Conservation (phyloP, 2,113 vertebrate species). For the Ctenomys sociabilis region DNA sequence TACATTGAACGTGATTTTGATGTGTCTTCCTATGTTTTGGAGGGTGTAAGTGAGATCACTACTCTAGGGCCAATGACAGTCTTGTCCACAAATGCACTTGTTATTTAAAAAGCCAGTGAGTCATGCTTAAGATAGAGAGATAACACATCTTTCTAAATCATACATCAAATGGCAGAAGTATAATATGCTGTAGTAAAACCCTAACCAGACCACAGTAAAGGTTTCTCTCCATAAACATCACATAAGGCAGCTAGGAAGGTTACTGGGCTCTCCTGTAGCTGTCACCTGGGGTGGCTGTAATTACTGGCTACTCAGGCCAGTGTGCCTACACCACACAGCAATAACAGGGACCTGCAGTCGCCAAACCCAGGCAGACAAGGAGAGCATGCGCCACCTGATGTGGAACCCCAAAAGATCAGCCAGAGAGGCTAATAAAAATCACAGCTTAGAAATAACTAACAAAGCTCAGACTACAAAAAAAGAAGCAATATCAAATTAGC, state of each 20-base stretch:
- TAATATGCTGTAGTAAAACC: slow-evolving; percentile 75
- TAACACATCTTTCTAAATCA: slow-evolving; percentile 68
- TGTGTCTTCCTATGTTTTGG: background rate
- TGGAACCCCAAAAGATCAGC: slow-evolving; percentile 85
- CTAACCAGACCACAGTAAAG: slow-evolving; percentile 88
- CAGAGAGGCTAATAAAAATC: slow-evolving; percentile 87
- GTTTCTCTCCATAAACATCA: slow-evolving; percentile 87
- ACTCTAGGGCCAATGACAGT: background rate
- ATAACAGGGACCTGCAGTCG: slow-evolving; percentile 87
- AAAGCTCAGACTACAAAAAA: slow-evolving; percentile 69
- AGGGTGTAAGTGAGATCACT: background rate
- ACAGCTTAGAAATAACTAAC: slow-evolving; percentile 85
- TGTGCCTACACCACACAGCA: slow-evolving; percentile 87
- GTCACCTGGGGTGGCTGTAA: slow-evolving; percentile 94
- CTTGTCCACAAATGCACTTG: background rate
- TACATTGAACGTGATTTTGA: background rate
- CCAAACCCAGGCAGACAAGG: slow-evolving; percentile 86
- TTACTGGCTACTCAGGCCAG: slow-evolving; percentile 91
- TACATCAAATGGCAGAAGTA: slow-evolving; percentile 68
- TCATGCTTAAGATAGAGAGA: background rate
- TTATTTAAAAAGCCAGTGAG: background rate
- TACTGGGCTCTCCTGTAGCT: slow-evolving; percentile 88
- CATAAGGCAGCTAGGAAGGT: slow-evolving; percentile 91
- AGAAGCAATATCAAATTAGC: slow-evolving; percentile 75
- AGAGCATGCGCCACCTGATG: slow-evolving; percentile 84